Conservation (phyloP, 2,888 invertebrate species). For the Xestobium rufovillosum region DNA sequence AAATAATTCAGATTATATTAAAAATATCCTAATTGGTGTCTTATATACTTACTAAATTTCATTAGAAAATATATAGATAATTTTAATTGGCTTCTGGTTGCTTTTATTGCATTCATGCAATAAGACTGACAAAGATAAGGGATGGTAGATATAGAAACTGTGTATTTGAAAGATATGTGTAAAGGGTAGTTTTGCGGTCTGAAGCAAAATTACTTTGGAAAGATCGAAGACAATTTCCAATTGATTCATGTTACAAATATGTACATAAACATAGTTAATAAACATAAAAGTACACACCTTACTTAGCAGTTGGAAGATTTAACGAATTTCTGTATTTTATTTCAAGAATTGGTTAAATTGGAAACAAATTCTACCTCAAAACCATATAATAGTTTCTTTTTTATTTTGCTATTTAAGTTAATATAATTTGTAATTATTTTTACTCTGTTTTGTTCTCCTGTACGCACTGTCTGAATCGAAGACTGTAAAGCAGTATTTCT, state of each 20-base stretch:
- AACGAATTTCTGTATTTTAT: conserved; percentile 19
- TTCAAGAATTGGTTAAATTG: conserved; percentile 30
- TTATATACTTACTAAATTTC: conserved; percentile 30
- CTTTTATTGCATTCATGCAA: conserved; percentile 10
- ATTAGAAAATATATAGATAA: conserved; percentile 25
- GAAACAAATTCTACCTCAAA: conserved; percentile 42
- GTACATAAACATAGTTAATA: conserved; percentile 18
- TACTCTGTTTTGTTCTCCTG: conserved; percentile 27
- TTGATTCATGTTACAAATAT: conserved; percentile 35
- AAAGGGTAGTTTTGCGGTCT: conserved; percentile 25
- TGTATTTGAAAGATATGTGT: conserved; percentile 31
- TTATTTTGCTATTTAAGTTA: conserved; percentile 25
- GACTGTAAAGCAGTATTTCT: conserved; percentile 33
- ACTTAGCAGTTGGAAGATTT: too few species aligned
- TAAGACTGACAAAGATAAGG: conserved; percentile 18
- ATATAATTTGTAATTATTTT: conserved; percentile 30
- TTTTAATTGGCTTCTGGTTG: conserved; percentile 15
- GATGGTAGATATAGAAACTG: conserved; percentile 35
- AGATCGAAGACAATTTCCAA: conserved; percentile 37
- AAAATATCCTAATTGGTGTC: conserved; percentile 37
- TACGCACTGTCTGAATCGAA: conserved; percentile 35
- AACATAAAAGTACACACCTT: conserved; percentile 8
- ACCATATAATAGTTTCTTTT: conserved; percentile 30
- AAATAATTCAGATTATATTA: conserved; percentile 28
- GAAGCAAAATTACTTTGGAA: conserved; percentile 14